Conservation (phyloP, 2,113 vertebrate genomes). For the Rhinopomastus cyanomelas region DNA sequence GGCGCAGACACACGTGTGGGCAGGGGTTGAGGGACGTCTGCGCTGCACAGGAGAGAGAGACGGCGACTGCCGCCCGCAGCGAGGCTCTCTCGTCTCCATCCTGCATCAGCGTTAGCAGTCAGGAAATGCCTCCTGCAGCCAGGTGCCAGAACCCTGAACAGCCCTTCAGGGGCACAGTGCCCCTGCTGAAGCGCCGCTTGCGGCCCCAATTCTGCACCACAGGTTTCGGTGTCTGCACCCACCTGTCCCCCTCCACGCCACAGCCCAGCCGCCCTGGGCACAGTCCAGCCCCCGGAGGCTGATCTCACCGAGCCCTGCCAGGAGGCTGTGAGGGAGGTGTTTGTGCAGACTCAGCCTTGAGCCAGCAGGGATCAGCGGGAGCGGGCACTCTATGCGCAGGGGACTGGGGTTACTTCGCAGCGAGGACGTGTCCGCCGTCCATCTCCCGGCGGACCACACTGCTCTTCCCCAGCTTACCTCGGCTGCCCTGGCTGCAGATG, state of each 20-base stretch:
- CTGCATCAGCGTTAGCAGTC: neutral
- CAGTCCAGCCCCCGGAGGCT: accelerated
- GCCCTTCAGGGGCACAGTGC: neutral
- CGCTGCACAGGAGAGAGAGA: neutral
- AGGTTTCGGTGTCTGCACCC: neutral
- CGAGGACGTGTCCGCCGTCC: accelerated
- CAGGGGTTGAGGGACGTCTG: neutral
- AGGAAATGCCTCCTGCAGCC: neutral
- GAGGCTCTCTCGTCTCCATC: neutral
- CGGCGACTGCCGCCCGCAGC: too few relatives aligned
- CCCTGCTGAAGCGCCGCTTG: neutral
- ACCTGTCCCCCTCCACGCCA: neutral
- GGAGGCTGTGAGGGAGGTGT: neutral
- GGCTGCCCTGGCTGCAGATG: neutral
- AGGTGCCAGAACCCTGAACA: neutral
- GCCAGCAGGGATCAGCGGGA: neutral
- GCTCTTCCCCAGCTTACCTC: neutral
- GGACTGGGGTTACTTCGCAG: neutral
- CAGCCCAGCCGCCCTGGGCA: neutral
- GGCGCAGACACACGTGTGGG: neutral
- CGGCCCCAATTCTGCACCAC: neutral
- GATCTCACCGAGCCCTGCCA: neutral
- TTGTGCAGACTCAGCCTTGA: neutral
- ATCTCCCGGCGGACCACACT: accelerated
- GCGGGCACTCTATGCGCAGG: neutral